phyloP scores from a whole-genome alignment of 2,113 vertebrate genomes.

The Callocephalon fimbriatum region DNA sequence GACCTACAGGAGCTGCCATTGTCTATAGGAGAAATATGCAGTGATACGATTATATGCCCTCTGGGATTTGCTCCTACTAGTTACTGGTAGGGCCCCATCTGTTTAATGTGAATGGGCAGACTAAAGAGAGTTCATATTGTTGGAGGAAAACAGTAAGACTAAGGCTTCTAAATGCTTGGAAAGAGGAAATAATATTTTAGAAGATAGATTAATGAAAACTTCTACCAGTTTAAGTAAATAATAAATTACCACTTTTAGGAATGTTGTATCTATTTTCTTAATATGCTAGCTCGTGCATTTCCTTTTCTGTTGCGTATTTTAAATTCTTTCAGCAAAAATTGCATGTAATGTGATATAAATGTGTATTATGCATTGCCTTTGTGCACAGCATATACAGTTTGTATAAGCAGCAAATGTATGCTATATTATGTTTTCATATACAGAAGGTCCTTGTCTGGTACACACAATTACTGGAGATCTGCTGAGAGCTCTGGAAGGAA shows the following conservation, averaged over 20 bases:
- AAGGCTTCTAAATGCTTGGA: background rate
- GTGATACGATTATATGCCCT: background rate
- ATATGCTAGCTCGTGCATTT: background rate
- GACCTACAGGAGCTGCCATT: conserved; percentile 26
- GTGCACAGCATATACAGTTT: background rate
- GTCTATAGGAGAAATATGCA: conserved; percentile 8
- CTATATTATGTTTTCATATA: conserved; percentile 46
- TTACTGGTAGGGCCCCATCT: conserved; percentile 35
- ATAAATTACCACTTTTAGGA: background rate
- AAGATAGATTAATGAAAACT: background rate
- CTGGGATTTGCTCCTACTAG: conserved; percentile 3
- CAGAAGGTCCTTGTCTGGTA: conserved; percentile 97
- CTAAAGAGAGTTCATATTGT: background rate
- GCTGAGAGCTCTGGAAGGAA: conserved; percentile 93
- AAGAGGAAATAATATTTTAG: background rate
- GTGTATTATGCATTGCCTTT: background rate
- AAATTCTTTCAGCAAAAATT: background rate
- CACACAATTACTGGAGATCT: conserved; percentile 98
- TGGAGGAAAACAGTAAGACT: background rate
- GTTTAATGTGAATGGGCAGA: conserved; percentile 20
- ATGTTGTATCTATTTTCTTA: background rate
- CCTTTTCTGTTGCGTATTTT: background rate
- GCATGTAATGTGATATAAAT: background rate
- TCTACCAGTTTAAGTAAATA: background rate
- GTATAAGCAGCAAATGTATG: background rate